Evolutionary conservation across 2,797 vertebrate genomes (phyloP).

Genomic region (Mastacembelus armatus): DNA sequence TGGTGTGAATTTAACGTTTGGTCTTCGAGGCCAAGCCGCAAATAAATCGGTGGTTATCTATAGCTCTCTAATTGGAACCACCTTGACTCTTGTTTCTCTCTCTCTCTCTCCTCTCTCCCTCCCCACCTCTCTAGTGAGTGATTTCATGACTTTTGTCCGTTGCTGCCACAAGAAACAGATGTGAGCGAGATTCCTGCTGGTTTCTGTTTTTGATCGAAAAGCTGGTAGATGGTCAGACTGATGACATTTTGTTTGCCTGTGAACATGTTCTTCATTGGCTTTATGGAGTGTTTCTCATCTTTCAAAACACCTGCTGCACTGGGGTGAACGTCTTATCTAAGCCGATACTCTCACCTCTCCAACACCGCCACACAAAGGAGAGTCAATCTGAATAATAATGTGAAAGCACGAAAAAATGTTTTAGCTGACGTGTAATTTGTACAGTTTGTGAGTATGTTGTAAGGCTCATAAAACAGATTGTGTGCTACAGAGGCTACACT

Average conservation of each 20-base stretch:
- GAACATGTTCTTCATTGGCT: slow-evolving; percentile 80
- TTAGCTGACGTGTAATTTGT: slow-evolving; percentile 36
- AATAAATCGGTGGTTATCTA: slow-evolving; percentile 83
- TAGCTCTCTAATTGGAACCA: slow-evolving; percentile 83
- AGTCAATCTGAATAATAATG: slow-evolving; percentile 31
- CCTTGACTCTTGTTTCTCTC: slow-evolving; percentile 66
- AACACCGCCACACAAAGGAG: neutral
- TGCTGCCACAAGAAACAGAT: slow-evolving; percentile 84
- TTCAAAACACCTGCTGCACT: slow-evolving; percentile 77
- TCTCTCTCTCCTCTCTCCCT: slow-evolving; percentile 48
- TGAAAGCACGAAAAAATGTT: slow-evolving; percentile 28
- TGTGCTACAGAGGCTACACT: slow-evolving; percentile 6
- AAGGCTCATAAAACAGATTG: slow-evolving; percentile 43
- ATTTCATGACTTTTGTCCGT: slow-evolving; percentile 84
- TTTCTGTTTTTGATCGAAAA: slow-evolving; percentile 78
- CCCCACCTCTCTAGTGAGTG: slow-evolving; percentile 66
- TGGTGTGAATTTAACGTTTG: slow-evolving; percentile 82
- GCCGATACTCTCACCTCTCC: slow-evolving; percentile 47
- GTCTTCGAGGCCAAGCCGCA: slow-evolving; percentile 67
- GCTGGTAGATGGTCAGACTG: slow-evolving; percentile 73
- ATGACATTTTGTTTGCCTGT: slow-evolving; percentile 84
- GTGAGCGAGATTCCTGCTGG: slow-evolving; percentile 76
- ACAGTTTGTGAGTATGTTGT: slow-evolving; percentile 44
- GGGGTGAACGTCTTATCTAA: slow-evolving; percentile 62
- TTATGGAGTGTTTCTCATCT: slow-evolving; percentile 74